Percentiles rank a stretch among this genome's conserved stretches.
These are phyloP conservation scores for Poeciliopsis prolifica DNA, from an alignment of 2,113 vertebrate species.

Conservation along the genomic window DNA sequence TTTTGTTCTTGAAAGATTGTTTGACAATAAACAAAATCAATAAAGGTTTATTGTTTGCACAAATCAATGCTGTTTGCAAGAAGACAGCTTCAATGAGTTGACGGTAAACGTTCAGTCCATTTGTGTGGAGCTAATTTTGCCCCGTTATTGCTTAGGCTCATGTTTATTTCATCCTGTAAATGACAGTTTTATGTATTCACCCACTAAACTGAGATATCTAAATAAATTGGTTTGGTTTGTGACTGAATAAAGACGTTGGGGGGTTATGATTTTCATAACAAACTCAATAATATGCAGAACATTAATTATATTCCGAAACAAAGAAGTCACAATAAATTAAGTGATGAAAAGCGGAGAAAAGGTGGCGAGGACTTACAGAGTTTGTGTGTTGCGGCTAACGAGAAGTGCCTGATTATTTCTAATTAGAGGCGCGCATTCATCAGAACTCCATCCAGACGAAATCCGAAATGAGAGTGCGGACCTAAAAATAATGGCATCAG, in stretches of 20 bases:
- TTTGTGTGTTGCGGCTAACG: background rate
- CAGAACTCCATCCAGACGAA: conserved; percentile 9
- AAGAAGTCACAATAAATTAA: conserved; percentile 13
- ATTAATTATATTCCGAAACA: conserved; percentile 7
- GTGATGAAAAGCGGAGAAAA: conserved; percentile 1
- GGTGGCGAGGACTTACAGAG: background rate
- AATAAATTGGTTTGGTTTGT: too few relatives aligned
- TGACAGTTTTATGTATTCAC: conserved; percentile 13
- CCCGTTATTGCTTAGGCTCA: conserved; percentile 2
- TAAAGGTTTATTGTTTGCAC: background rate
- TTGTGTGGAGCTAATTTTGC: background rate
- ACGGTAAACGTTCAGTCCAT: conserved; percentile 1
- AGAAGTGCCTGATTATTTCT: background rate
- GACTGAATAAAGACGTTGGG: background rate
- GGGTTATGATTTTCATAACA: background rate
- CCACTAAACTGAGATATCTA: background rate
- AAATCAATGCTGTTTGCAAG: background rate
- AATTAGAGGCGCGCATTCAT: conserved; percentile 12
- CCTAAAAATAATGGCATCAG: conserved; percentile 34
- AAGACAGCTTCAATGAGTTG: background rate
- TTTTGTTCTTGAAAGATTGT: background rate
- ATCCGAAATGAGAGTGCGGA: conserved; percentile 4
- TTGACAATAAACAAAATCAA: background rate
- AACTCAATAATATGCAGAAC: conserved; percentile 1
- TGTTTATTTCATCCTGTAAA: conserved; percentile 34